These are phyloP conservation scores for Tenthredo mesomela DNA, from an alignment of 2,888 invertebrate species.

Conservation along the genomic window DNA sequence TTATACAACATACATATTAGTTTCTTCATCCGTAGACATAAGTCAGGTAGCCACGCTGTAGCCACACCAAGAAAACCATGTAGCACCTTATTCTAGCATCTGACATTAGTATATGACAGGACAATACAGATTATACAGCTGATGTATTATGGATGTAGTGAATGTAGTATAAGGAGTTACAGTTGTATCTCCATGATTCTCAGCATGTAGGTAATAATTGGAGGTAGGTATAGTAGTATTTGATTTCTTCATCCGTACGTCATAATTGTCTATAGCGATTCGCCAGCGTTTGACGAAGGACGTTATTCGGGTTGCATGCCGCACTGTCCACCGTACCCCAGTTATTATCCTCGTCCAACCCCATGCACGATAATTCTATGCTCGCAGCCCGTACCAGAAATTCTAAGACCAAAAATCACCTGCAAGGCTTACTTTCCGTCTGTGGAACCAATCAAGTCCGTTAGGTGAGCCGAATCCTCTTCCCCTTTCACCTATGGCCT, in stretches of 20 bases:
- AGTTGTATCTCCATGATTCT: background rate
- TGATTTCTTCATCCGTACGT: background rate
- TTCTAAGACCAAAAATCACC: conserved; percentile 45
- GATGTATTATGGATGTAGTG: background rate
- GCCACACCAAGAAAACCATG: conserved; percentile 8
- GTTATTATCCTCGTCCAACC: conserved; percentile 55
- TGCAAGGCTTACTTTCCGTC: conserved; percentile 56
- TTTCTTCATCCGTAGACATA: background rate
- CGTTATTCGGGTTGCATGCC: background rate
- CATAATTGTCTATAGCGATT: conserved; percentile 9
- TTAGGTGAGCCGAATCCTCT: conserved; percentile 26
- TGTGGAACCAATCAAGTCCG: conserved; percentile 43
- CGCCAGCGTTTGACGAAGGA: background rate
- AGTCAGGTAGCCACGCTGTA: conserved; percentile 4
- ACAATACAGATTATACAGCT: background rate
- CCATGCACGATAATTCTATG: conserved; percentile 55
- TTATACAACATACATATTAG: background rate
- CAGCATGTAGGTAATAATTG: conserved; percentile 3
- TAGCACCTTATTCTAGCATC: background rate
- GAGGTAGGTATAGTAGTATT: background rate
- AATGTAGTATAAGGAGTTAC: background rate
- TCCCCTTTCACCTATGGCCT: conserved; percentile 13
- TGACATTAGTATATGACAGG: background rate
- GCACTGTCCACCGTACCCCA: conserved; percentile 39
- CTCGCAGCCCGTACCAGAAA: conserved; percentile 54